These are phyloP conservation scores for Aurelia sp. DNA, from an alignment of 30 jellyfish, hydroid and myxozoan genomes.

Conservation along the genomic window DNA sequence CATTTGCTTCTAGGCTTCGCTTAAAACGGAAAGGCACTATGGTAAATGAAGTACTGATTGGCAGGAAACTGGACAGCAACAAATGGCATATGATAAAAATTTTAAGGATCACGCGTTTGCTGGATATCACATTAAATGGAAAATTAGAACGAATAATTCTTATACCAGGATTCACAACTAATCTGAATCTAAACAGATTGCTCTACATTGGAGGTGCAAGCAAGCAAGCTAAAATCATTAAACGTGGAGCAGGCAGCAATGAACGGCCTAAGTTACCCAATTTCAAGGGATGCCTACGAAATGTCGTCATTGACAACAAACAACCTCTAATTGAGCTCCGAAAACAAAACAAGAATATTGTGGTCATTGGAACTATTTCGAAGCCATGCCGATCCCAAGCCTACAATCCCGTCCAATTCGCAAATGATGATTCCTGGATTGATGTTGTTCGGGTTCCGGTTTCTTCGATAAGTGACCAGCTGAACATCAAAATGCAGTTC, in stretches of 20 bases:
- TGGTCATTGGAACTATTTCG: slow-evolving; percentile 25
- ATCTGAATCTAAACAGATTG: slow-evolving; percentile 27
- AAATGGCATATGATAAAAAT: slow-evolving; percentile 64
- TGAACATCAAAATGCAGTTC: slow-evolving; percentile 50
- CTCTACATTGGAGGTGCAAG: slow-evolving; percentile 65
- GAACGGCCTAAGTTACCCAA: neutral
- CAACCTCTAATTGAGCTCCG: slow-evolving; percentile 48
- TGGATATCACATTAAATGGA: slow-evolving; percentile 41
- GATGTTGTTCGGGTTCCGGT: slow-evolving; percentile 54
- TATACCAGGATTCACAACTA: slow-evolving; percentile 61
- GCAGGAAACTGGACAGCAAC: slow-evolving; percentile 56
- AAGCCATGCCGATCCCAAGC: slow-evolving; percentile 22
- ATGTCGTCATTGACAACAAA: slow-evolving; percentile 53
- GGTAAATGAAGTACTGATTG: slow-evolving; percentile 53
- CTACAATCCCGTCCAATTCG: slow-evolving; percentile 69
- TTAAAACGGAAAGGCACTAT: slow-evolving; percentile 14
- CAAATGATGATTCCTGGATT: slow-evolving; percentile 51
- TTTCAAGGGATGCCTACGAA: slow-evolving; percentile 64
- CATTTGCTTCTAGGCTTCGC: slow-evolving; percentile 10
- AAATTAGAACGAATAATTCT: slow-evolving; percentile 42
- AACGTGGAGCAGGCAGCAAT: neutral
- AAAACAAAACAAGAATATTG: slow-evolving; percentile 44
- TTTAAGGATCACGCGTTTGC: slow-evolving; percentile 47
- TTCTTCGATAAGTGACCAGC: slow-evolving; percentile 20
- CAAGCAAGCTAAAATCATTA: neutral